Percentiles rank a stretch among this genome's conserved stretches.
phyloP scores from a whole-genome alignment of 1,140 invertebrate species.

The Halesus radiatus region DNA sequence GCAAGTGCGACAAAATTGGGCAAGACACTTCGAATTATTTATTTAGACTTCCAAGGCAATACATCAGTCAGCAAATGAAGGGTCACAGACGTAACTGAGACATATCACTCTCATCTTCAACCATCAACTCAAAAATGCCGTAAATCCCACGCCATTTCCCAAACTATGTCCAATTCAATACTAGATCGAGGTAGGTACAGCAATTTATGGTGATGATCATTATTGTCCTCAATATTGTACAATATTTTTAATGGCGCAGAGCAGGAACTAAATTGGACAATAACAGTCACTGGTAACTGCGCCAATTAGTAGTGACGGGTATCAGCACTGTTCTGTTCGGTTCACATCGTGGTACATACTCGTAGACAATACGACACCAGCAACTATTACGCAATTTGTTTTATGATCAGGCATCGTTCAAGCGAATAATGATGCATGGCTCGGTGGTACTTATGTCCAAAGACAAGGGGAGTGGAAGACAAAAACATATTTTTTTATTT shows the following conservation, averaged over 20 bases:
- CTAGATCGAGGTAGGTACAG: not conserved
- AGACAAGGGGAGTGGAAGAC: too few species aligned
- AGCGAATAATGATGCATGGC: too few species aligned
- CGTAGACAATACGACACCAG: too few species aligned
- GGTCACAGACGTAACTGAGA: not conserved
- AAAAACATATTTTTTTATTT: too few species aligned
- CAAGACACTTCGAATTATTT: too few species aligned
- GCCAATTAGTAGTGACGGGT: slow-evolving; percentile 25
- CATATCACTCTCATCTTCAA: not conserved
- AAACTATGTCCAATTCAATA: not conserved
- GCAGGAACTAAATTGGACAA: slow-evolving; percentile 29
- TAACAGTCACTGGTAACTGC: slow-evolving; percentile 1
- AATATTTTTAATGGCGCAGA: not conserved
- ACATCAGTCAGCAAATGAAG: too few species aligned
- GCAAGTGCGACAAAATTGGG: too few species aligned
- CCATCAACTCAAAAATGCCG: not conserved
- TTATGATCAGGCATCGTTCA: too few species aligned
- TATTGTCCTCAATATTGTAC: slow-evolving; percentile 1
- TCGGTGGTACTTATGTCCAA: too few species aligned
- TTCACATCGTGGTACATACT: not conserved
- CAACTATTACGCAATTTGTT: too few species aligned
- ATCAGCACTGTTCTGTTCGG: not conserved
- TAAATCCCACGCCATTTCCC: not conserved
- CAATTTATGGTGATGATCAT: slow-evolving; percentile 1
- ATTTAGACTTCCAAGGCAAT: too few species aligned